These are phyloP conservation scores for Automeris io DNA, from an alignment of 2,888 invertebrate genomes.

Conservation along the genomic window DNA sequence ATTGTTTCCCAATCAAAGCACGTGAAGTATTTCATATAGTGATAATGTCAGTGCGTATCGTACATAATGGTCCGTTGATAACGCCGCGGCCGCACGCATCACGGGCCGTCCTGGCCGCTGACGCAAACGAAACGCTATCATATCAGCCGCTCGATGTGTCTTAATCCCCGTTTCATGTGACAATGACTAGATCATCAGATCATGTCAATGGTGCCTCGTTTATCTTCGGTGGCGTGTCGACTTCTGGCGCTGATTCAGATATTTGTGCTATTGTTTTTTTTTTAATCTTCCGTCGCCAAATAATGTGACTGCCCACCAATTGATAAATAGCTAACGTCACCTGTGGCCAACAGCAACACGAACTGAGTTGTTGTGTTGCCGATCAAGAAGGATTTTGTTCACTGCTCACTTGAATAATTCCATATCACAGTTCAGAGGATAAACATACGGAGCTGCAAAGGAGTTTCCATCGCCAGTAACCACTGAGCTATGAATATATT, in stretches of 20 bases:
- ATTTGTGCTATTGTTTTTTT: no score
- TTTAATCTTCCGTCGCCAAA: no score
- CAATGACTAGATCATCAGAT: constrained; percentile 6
- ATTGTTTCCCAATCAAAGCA: neutral
- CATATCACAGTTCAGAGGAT: no score
- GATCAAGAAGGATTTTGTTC: no score
- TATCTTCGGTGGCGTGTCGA: neutral
- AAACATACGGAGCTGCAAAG: no score
- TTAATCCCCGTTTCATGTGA: constrained; percentile 11
- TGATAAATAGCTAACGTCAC: no score
- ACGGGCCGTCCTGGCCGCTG: constrained; percentile 11
- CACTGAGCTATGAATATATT: no score
- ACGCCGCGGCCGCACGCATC: constrained; percentile 12
- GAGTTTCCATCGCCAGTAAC: no score
- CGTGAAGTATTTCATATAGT: neutral
- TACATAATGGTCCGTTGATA: constrained; percentile 7
- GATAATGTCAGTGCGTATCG: neutral
- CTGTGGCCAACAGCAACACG: no score
- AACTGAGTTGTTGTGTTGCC: no score
- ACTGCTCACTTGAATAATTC: no score
- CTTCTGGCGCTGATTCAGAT: neutral
- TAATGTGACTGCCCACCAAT: no score
- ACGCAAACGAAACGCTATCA: constrained; percentile 19
- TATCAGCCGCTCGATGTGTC: constrained; percentile 13
- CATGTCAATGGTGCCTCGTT: neutral